A percentile compares a stretch with the other conserved stretches of the same genome.
These are phyloP conservation scores for Calliphora vicina DNA, from an alignment of 1,140 invertebrate species.

Conservation along the genomic window DNA sequence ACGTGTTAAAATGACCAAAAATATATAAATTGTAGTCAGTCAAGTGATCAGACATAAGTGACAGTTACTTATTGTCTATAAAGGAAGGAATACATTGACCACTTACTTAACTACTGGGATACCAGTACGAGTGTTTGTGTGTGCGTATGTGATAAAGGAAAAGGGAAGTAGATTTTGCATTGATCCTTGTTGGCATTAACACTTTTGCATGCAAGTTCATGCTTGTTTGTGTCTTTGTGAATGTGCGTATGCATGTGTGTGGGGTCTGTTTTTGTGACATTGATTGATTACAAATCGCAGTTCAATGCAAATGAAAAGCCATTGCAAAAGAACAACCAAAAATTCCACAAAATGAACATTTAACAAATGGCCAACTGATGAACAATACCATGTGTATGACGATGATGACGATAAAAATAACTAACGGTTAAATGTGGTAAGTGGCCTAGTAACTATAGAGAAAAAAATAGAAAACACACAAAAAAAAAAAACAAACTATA, in stretches of 20 bases:
- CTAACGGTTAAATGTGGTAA: constrained; percentile 12
- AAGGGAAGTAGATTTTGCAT: neutral
- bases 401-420: constrained; percentile 10
- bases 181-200: neutral
- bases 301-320: constrained; percentile 34
- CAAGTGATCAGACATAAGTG: too few species aligned
- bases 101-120: too few species aligned
- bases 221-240: neutral
- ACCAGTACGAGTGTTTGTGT: neutral
- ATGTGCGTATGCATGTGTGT: neutral
- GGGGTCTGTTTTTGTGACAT: constrained; percentile 17
- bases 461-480: neutral
- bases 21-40: too few species aligned
- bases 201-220: neutral
- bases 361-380: constrained; percentile 12
- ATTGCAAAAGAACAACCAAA: neutral
- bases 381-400: neutral
- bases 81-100: too few species aligned
- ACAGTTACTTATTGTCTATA: too few species aligned
- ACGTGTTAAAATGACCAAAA: too few species aligned
- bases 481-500: neutral
- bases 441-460: neutral
- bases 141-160: neutral
- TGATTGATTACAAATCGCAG: constrained; percentile 34
- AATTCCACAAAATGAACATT: neutral